A percentile compares a stretch with the other conserved stretches of the same genome.
phyloP scores from a whole-genome alignment of 2,888 invertebrate species.

The Pseudococcus longispinus region DNA sequence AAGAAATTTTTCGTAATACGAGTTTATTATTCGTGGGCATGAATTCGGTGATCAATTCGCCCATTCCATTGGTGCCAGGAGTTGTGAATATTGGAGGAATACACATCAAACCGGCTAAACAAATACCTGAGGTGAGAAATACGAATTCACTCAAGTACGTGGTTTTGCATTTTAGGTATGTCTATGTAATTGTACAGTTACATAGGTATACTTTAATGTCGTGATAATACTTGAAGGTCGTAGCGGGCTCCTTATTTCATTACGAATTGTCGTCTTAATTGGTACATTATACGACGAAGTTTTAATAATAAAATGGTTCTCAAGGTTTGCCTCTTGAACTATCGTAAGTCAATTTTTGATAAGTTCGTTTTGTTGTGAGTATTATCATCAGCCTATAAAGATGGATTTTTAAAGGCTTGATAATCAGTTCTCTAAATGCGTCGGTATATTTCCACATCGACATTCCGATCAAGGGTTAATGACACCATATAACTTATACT shows the following conservation, averaged over 20 bases:
- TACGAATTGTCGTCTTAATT: neutral
- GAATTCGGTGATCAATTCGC: neutral
- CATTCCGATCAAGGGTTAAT: too few species aligned
- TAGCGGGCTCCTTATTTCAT: neutral
- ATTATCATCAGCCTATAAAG: too few species aligned
- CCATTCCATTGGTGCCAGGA: conserved; percentile 44
- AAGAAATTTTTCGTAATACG: conserved; percentile 24
- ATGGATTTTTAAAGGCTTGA: too few species aligned
- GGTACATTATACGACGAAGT: neutral
- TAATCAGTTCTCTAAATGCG: too few species aligned
- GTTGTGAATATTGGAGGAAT: conserved; percentile 42
- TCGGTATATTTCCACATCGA: too few species aligned
- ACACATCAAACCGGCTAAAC: conserved; percentile 17
- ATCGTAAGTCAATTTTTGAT: neutral
- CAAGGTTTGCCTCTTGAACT: neutral
- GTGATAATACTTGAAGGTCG: neutral
- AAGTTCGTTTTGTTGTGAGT: too few species aligned
- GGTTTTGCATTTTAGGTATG: too few species aligned
- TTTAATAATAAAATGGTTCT: neutral
- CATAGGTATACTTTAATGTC: too few species aligned
- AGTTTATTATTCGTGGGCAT: conserved; percentile 33
- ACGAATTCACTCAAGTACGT: too few species aligned
- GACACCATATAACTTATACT: too few species aligned
- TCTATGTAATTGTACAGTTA: too few species aligned
- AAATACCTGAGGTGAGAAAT: neutral